These are phyloP conservation scores for Graptemys geographica DNA, from an alignment of 2,797 vertebrate genomes.

Conservation along the genomic window DNA sequence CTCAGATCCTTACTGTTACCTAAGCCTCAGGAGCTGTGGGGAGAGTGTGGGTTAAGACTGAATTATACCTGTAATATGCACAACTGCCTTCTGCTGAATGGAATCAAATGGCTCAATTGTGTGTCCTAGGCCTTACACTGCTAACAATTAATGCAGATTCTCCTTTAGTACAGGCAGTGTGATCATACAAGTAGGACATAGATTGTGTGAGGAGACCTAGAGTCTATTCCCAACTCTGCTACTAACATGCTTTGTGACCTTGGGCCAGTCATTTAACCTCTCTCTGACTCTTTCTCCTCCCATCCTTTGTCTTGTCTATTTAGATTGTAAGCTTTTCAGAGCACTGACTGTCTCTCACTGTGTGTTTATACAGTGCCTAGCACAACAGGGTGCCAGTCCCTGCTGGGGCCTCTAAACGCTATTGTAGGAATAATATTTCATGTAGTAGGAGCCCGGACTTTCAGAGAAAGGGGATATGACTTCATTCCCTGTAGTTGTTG, in stretches of 20 bases:
- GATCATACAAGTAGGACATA: neutral
- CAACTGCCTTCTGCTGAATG: neutral
- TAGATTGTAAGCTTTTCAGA: neutral
- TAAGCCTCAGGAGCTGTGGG: neutral
- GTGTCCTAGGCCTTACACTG: neutral
- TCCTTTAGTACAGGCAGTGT: neutral
- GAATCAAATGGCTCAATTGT: neutral
- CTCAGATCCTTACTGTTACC: neutral
- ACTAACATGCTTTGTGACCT: neutral
- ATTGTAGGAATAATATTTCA: neutral
- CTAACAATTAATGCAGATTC: neutral
- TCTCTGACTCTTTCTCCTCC: neutral
- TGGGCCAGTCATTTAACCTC: neutral
- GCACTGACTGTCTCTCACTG: neutral
- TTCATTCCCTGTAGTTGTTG: neutral
- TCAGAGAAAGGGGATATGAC: neutral
- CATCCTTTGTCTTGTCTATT: neutral
- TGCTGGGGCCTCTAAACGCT: neutral
- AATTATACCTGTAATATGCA: neutral
- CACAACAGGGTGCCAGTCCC: neutral
- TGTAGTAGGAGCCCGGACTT: neutral
- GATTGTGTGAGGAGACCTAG: neutral
- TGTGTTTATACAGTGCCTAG: neutral
- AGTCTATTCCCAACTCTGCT: neutral
- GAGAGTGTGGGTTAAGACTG: neutral